Evolutionary conservation across 2,113 vertebrate species (phyloP).

Genomic region (Pantherophis guttatus): DNA sequence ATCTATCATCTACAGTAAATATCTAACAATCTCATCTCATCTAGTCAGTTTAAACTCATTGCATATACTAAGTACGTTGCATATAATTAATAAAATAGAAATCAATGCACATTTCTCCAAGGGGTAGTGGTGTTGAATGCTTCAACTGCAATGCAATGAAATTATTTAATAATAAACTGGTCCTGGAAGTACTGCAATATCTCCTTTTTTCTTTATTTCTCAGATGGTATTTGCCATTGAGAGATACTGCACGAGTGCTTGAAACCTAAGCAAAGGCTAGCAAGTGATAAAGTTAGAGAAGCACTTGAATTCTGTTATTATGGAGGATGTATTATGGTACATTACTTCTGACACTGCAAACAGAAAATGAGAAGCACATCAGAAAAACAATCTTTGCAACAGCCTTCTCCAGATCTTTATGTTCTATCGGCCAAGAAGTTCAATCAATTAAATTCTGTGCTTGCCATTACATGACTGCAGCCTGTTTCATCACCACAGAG

Average conservation of each 20-base stretch:
- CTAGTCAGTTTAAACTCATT: background rate
- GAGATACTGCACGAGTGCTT: background rate
- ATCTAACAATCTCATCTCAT: too few relatives aligned
- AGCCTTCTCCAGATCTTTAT: background rate
- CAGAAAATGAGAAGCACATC: background rate
- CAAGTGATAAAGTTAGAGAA: background rate
- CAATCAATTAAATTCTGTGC: background rate
- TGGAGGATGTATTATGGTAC: background rate
- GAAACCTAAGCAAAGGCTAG: background rate
- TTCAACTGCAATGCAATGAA: background rate
- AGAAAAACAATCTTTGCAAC: background rate
- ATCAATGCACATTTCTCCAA: background rate
- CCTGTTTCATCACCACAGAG: background rate
- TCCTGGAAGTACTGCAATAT: background rate
- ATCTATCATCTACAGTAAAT: too few relatives aligned
- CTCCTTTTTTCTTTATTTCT: background rate
- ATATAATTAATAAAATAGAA: background rate
- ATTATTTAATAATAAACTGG: too few relatives aligned
- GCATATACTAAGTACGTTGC: too few relatives aligned
- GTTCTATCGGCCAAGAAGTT: background rate
- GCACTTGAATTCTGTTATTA: background rate
- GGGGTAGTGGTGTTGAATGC: background rate
- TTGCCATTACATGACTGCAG: background rate
- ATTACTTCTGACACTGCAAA: background rate
- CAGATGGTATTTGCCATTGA: background rate